Percentiles rank a stretch among this genome's conserved stretches.
Conservation (phyloP, 2,888 invertebrate genomes). For the Periphyllus acericola region DNA sequence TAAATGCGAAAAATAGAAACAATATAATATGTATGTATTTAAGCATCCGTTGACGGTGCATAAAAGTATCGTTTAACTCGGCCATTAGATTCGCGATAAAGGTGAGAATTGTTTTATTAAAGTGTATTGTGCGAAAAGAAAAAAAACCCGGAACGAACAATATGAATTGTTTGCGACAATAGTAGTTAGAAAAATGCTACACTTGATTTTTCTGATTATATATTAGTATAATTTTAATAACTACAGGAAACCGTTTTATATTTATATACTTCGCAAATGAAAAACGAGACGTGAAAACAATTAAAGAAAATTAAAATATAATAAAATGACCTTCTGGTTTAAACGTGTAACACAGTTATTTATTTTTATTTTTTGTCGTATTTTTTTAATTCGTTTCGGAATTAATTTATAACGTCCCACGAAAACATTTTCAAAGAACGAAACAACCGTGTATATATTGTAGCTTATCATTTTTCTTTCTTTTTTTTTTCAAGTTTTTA, state of each 20-base stretch:
- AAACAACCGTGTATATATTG: not conserved
- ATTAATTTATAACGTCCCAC: not conserved
- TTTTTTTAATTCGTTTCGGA: not conserved
- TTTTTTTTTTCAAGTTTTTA: not conserved
- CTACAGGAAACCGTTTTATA: not conserved
- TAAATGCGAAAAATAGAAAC: not conserved
- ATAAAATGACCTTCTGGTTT: not conserved
- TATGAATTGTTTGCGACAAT: not conserved
- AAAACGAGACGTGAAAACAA: not conserved
- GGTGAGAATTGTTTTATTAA: not conserved
- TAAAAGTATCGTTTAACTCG: not conserved
- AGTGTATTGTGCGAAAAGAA: not conserved
- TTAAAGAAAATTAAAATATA: not conserved
- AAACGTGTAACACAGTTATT: not conserved
- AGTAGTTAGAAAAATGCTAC: not conserved
- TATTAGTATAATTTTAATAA: not conserved
- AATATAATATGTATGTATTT: not conserved
- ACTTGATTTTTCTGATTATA: not conserved
- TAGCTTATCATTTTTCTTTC: too few species aligned
- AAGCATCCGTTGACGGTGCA: not conserved
- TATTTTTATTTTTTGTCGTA: not conserved
- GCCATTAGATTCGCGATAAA: not conserved
- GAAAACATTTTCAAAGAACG: not conserved
- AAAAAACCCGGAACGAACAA: not conserved
- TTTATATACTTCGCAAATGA: not conserved